Base-by-base conservation (phyloP, 2,888 invertebrate genomes). In the Mesorhabditis belari region DNA sequence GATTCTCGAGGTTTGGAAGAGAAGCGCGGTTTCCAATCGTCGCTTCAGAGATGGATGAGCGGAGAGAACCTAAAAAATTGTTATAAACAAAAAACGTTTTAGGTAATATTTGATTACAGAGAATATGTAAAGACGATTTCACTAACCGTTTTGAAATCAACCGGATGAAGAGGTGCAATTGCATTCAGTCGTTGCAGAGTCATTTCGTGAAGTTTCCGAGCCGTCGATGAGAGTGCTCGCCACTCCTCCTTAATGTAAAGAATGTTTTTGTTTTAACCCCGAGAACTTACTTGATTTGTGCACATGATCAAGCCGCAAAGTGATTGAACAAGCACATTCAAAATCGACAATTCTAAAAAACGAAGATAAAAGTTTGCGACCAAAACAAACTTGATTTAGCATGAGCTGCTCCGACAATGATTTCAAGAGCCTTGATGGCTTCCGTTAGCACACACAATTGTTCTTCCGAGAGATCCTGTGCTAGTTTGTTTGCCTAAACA, bases 131-230 rank as follows among this genome's bases (percentile, higher is more conserved):
- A 9, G 12, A 2, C 6, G 17, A 21, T 54, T 17, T 25, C 23
- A 54, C 2, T 57, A 9, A 77, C 76, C 63, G 49, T 57, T 53
- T 70, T 69, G 65, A 74, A 71, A 24, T 73, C 68, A 4, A 12
- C 44, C 2, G 76, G 73, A 65, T 77, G 71, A 49, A 65, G 64
- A 0, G 72, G 69, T 0, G 93, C 95, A 73, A 94, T 89, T 79
- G 89, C 88, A 75, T 91, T 91, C 21, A 96, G 86, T 87, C 90
- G 89, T 71, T 90, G 88, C 71, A 96, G 86, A 66, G 91, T 90
- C 76, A 89, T 88, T 70, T 94, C 92, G 82, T 95, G 94, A 23
- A 79, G 58, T 25, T 64, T 65, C 53, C 71, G 65, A 25, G 71
- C 73, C 19, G 87, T 87, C 53, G 85, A 83, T 12, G 87, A 59